A percentile compares a stretch with the other conserved stretches of the same genome.
phyloP scores from a whole-genome alignment of 1,140 invertebrate genomes.

The Lasioglossum albipes region DNA sequence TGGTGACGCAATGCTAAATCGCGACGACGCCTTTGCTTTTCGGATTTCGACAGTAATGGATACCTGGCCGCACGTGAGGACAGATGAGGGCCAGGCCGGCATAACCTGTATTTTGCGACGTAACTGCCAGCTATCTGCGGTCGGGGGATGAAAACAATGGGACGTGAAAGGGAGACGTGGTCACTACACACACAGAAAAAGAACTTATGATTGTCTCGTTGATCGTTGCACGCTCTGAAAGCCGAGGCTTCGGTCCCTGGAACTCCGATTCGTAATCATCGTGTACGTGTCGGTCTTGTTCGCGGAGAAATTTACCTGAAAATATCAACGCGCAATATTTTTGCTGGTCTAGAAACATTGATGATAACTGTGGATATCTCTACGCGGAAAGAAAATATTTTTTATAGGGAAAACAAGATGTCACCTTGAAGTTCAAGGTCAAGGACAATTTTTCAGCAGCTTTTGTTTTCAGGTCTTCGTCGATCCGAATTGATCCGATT shows the following conservation, averaged over 20 bases:
- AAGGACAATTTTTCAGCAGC: too few species aligned
- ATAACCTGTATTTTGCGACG: neutral
- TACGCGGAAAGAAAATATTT: too few species aligned
- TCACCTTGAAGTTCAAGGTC: too few species aligned
- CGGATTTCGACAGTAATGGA: neutral
- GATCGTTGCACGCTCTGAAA: neutral
- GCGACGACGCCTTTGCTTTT: neutral
- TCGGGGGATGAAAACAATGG: constrained; percentile 5
- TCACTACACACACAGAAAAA: neutral
- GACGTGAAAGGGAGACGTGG: neutral
- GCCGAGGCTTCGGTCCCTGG: neutral
- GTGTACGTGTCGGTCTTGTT: neutral
- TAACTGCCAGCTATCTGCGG: neutral
- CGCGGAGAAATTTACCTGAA: neutral
- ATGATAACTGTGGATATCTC: too few species aligned
- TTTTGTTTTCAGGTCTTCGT: too few species aligned
- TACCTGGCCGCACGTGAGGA: neutral
- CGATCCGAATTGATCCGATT: too few species aligned
- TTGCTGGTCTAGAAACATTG: too few species aligned
- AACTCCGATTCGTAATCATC: neutral
- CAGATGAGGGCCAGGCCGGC: neutral
- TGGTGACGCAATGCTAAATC: neutral
- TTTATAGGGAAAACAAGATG: too few species aligned
- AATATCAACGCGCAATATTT: too few species aligned
- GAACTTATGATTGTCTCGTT: neutral